Evolutionary conservation across 1,140 invertebrate genomes (phyloP).

Genomic region (Venturia canescens): DNA sequence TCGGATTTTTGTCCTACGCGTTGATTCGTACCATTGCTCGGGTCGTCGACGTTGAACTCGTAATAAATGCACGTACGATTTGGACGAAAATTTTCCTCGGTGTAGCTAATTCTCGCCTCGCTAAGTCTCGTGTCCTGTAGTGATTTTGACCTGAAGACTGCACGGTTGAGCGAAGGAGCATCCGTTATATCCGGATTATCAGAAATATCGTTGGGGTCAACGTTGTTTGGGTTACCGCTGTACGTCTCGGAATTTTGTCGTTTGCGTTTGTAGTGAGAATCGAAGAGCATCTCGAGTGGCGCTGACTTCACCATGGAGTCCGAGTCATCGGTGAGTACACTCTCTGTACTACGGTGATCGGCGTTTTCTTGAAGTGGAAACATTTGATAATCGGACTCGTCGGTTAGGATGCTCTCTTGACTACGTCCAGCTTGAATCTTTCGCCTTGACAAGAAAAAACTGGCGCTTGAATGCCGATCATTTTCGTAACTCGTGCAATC

Average conservation of each 20-base stretch:
- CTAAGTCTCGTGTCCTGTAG: slow-evolving; percentile 74
- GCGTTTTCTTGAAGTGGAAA: slow-evolving; percentile 68
- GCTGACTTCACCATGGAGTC: slow-evolving; percentile 83
- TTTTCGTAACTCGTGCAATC: slow-evolving; percentile 79
- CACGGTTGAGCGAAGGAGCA: slow-evolving; percentile 41
- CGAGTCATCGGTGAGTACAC: slow-evolving; percentile 75
- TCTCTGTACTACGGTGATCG: slow-evolving; percentile 74
- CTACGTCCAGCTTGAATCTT: slow-evolving; percentile 82
- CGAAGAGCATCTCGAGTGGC: slow-evolving; percentile 84
- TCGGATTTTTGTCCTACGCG: slow-evolving; percentile 52
- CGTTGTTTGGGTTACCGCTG: slow-evolving; percentile 62
- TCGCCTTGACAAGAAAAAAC: slow-evolving; percentile 75
- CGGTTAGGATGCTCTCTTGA: slow-evolving; percentile 87
- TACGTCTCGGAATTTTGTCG: slow-evolving; percentile 71
- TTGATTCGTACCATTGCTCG: slow-evolving; percentile 53
- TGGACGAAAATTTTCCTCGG: slow-evolving; percentile 58
- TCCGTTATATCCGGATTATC: slow-evolving; percentile 31
- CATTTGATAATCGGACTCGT: slow-evolving; percentile 83
- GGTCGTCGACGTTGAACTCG: slow-evolving; percentile 65
- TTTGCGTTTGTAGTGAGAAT: slow-evolving; percentile 72
- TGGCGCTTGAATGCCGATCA: slow-evolving; percentile 77
- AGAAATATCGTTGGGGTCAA: slow-evolving; percentile 41
- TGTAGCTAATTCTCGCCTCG: slow-evolving; percentile 55
- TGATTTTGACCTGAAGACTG: slow-evolving; percentile 75
- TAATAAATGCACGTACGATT: slow-evolving; percentile 64